A percentile compares a stretch with the other conserved stretches of the same genome.
Evolutionary conservation across 2,797 vertebrate genomes (phyloP).

Genomic region (Psittacula echo): DNA sequence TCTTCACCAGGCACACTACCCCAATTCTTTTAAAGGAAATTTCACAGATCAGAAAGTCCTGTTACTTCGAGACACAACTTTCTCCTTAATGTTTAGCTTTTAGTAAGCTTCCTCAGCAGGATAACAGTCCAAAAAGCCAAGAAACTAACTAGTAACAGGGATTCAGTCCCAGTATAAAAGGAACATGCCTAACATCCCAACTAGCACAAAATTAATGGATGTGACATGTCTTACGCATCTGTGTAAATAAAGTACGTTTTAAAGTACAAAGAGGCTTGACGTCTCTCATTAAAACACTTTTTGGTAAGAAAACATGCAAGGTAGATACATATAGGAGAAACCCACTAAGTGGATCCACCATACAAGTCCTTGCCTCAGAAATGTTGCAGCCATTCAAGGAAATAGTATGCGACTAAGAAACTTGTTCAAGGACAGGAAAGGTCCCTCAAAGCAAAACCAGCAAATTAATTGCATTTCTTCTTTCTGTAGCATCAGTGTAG

Average conservation of each 20-base stretch:
- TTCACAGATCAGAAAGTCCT: background rate
- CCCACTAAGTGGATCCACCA: fast-evolving
- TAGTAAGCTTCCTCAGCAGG: background rate
- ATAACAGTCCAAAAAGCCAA: background rate
- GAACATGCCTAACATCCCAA: background rate
- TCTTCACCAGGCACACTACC: background rate
- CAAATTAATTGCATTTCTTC: background rate
- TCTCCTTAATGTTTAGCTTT: background rate
- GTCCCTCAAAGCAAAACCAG: background rate
- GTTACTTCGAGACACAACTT: background rate
- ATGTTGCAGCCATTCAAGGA: background rate
- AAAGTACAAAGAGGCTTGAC: background rate
- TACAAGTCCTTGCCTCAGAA: background rate
- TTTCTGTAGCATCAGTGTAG: background rate
- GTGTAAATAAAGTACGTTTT: background rate
- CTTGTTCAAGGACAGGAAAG: background rate
- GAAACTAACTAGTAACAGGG: background rate
- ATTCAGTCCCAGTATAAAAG: background rate
- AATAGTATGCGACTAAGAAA: background rate
- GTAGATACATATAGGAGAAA: background rate
- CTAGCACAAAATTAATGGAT: background rate
- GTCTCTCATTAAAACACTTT: background rate
- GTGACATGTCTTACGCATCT: background rate
- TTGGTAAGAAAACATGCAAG: background rate
- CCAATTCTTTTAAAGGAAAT: background rate